phyloP scores from a whole-genome alignment of 2,888 invertebrate species.

The Fragum fragum region DNA sequence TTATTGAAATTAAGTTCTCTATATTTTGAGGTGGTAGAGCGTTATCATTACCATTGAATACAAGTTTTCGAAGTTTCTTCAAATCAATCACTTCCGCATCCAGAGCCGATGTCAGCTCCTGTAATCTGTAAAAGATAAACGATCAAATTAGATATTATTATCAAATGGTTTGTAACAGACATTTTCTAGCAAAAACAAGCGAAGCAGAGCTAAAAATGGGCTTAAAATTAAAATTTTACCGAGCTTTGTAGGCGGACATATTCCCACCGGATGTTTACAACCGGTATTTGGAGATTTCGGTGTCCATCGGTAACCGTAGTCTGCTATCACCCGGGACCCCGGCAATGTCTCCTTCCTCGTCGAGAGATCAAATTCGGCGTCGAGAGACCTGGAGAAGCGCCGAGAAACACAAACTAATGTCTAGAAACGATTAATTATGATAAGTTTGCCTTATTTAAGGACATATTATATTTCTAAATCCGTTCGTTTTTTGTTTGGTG shows the following conservation, averaged over 20 bases:
- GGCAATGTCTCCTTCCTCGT: too few species aligned
- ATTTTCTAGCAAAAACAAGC: neutral
- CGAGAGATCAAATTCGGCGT: too few species aligned
- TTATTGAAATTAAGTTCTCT: too few species aligned
- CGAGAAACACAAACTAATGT: too few species aligned
- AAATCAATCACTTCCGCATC: constrained; percentile 91
- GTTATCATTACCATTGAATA: constrained; percentile 96
- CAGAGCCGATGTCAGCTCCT: constrained; percentile 93
- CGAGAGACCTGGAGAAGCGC: too few species aligned
- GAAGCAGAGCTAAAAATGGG: neutral
- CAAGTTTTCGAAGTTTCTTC: constrained; percentile 90
- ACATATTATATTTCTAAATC: too few species aligned
- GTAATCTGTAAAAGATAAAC: constrained; percentile 87
- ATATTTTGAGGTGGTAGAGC: too few species aligned
- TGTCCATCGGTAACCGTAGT: neutral
- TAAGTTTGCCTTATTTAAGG: too few species aligned
- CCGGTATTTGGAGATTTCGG: neutral
- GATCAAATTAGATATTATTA: neutral
- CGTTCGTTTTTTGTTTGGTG: too few species aligned
- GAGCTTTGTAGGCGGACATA: constrained; percentile 80
- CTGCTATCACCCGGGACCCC: neutral
- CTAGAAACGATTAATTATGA: too few species aligned
- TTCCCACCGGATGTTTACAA: constrained; percentile 68
- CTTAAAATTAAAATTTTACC: constrained; percentile 62
- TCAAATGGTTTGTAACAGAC: neutral